Base-by-base conservation (phyloP, 2,113 vertebrate species). In the Hippolais icterina region DNA sequence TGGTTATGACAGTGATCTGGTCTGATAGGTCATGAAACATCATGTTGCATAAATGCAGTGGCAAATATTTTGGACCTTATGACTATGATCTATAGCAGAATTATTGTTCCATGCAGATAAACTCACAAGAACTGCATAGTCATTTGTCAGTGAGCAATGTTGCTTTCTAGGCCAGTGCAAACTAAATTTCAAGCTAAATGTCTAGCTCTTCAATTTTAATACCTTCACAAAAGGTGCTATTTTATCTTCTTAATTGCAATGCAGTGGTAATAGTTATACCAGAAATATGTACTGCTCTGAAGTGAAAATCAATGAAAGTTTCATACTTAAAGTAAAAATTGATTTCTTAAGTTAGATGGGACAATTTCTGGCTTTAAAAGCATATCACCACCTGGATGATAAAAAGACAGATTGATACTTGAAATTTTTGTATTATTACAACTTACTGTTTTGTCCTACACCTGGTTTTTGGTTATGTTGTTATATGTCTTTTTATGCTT, bases 111-210 rank as follows among this genome's bases (percentile, higher is more conserved):
- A 90, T 11, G 28, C 91, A 95, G 86, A 97, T 92, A 97, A 96
- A 96, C 72, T 91, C 83, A 92, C 65, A 93, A 16, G 68, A 94
- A 93, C 91, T 95, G 92, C 96, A 95, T 92, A 91, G 95, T 95
- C 95, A 97, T 98, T 97, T 98, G 89, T 93, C 96, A 97, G 77
- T 66, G 89, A 96, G 60, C 56, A 94, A 96, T 92, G 89, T 78
- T 97, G 89, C 96, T 97, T 97, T 88, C 94, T 94, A 96, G 57
- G 81, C 70, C 39, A 17, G 85, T 83, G 83, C 87, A 89, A 97
- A 93, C 75, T 90, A 87, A 78, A 92, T 96, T 92, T 90, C 75
- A 93, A 93, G 69, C 64, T 93, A 74, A 93, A 97, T 77, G 50
- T 78, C 92, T 93, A 76, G 79, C n/a, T 93, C 41, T 96, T 97